Evolutionary conservation across 2,113 vertebrate species (phyloP).

Genomic region (Plestiodon gilberti): DNA sequence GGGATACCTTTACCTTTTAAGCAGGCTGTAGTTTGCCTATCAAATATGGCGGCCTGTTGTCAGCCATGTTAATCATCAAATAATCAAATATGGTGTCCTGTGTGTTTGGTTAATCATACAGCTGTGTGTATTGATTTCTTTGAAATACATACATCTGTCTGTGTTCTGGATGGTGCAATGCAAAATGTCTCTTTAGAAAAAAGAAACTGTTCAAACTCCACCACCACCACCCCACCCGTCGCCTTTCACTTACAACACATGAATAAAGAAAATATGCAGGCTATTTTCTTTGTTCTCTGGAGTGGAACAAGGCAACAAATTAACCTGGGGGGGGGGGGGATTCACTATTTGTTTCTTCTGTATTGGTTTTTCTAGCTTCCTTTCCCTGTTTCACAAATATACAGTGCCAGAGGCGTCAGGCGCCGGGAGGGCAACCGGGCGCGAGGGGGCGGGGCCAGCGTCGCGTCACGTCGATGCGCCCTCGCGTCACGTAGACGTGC

Average conservation of each 20-base stretch:
- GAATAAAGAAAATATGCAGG: constrained; percentile 23
- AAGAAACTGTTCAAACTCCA: neutral
- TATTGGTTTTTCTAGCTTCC: neutral
- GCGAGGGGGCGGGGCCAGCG: no score
- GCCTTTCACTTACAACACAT: constrained; percentile 17
- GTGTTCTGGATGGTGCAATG: neutral
- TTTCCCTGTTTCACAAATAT: constrained; percentile 2
- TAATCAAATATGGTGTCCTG: no score
- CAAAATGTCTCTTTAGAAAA: neutral
- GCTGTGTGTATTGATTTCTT: neutral
- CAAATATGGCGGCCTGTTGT: no score
- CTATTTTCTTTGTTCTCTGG: constrained; percentile 33
- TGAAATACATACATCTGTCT: neutral
- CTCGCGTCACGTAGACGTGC: no score
- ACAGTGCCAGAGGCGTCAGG: neutral
- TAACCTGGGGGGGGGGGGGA: neutral
- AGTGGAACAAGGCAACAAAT: constrained; percentile 32
- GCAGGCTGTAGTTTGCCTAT: no score
- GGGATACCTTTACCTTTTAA: no score
- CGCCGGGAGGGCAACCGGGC: no score
- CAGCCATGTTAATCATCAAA: no score
- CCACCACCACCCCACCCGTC: neutral
- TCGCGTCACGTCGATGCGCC: no score
- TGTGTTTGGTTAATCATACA: neutral
- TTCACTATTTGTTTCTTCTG: neutral